Base-by-base conservation (phyloP, 2,888 invertebrate species). In the Mesoligia furuncula region DNA sequence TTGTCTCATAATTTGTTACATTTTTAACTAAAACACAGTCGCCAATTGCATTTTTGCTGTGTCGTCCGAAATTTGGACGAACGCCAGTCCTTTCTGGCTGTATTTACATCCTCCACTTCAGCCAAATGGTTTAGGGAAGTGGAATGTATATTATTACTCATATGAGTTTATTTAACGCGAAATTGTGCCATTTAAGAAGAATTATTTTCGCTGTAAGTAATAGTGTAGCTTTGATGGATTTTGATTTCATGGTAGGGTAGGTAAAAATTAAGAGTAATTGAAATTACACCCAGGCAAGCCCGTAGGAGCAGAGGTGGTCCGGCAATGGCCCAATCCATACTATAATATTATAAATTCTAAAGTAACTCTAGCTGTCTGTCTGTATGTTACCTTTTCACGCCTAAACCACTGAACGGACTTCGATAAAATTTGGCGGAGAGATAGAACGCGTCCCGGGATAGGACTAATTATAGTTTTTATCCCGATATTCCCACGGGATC, bases 31-130 rank as follows among this genome's bases (percentile, higher is more conserved):
- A 79, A 80, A 80, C 48, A 69, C 39, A 17, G 75, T 17, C n/a
- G 81, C 73, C 77, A 80, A 84, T 70, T 81, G 67, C 69, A 81
- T 72, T 80, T 74, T 75, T 86, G 77, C 72, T 62, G 57, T 57
- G 78, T 83, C 66, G 65, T n/a, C 64, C 39, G 74, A 75, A 77
- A 85, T 85, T 87, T 85, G 87, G 84, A 67, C n/a, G 3, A 24
- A 42, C 24, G 84, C 87, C 87, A 87, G 67, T 54, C 27, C 54
- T 77, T 51, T 79, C 74, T 73, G 75, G 24, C 45, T 20, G 57
- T 81, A 81, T 86, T 86, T 87, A 77, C 62, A 71, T 73, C 1
- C 27, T 36, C 13, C n/a, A 51, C 45, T 74, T 84, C 11, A 66
- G 71, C 69, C 69, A 77, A 84, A 82, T 71, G 76, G 76, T 17